Base-by-base conservation (phyloP, 2,113 vertebrate genomes). In the Nettapus auritus region DNA sequence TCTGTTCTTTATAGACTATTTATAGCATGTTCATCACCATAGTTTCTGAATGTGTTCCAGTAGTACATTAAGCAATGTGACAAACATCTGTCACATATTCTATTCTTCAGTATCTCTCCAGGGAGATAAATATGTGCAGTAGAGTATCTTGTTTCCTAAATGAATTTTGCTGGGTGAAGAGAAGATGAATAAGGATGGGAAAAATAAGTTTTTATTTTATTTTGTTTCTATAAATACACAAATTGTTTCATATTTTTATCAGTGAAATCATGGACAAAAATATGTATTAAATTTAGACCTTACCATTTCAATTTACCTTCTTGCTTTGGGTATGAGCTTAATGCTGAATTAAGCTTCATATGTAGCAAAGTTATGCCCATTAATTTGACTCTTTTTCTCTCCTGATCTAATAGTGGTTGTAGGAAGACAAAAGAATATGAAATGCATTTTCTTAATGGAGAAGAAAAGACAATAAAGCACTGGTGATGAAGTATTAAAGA, bases 21-120 rank as follows among this genome's bases (percentile, higher is more conserved):
- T 96, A 92, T 95, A 86, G 87, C 74, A 71, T 76, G 66, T n/a
- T 90, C 77, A 79, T 95, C 53, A 78, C 74, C 92, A 95, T 68
- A 87, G 77, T 87, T 90, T 93, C 91, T 93, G 94, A 93, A 90
- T 84, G 21, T 44, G 18, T 93, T 96, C 89, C 86, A 93, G 38
- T 64, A 87, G 94, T 64, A 79, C 77, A 90, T 86, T 94, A 92
- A 89, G 81, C 77, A 94, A 76, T 84, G 80, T 87, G 73, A 94
- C 88, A 86, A 94, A 93, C 96, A 94, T 96, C 92, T 96, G 86
- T 84, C 94, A 93, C 56, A 55, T 55, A 13, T 19, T 86, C 77
- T 90, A 89, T 68, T 31, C 48, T 75, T 82, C 77, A 63, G 36
- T 90, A 26, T 86, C 59, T 81, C 77, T 88, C 71, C 14, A 28